Percentiles rank a stretch among this genome's conserved stretches.
Conservation (phyloP, 2,888 invertebrate species). For the Graphium colonna region DNA sequence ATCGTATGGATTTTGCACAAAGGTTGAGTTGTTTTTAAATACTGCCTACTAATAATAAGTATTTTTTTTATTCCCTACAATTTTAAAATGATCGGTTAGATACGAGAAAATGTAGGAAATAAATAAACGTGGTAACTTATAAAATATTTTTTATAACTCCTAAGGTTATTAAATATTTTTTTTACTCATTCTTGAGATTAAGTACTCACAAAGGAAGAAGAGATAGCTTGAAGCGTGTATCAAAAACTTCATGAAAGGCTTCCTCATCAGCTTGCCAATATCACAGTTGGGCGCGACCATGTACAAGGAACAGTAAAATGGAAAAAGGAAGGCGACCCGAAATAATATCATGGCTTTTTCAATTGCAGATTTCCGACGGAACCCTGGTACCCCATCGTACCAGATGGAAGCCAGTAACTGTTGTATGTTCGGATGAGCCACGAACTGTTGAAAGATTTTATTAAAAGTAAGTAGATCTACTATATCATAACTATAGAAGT, state of each 20-base stretch:
- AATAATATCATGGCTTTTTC: conserved; percentile 87
- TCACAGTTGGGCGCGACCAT: conserved; percentile 90
- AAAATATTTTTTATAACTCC: no score
- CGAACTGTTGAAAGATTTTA: conserved; percentile 81
- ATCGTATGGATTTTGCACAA: no score
- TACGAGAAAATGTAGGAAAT: no score
- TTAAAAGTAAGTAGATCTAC: neutral
- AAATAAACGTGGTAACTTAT: no score
- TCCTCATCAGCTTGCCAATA: conserved; percentile 90
- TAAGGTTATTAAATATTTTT: no score
- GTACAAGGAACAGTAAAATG: conserved; percentile 91
- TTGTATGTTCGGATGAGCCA: conserved; percentile 97
- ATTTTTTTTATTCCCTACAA: no score
- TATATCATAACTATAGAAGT: no score
- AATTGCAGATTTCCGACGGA: conserved; percentile 88
- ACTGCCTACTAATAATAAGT: no score
- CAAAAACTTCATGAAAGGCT: conserved; percentile 98
- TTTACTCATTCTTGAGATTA: neutral
- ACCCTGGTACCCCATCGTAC: conserved; percentile 97
- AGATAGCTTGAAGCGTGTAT: conserved; percentile 96
- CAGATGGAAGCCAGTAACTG: conserved; percentile 94
- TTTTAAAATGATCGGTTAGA: no score
- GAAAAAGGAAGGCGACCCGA: conserved; percentile 90
- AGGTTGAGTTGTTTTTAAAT: no score
- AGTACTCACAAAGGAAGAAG: conserved; percentile 92